Conservation (phyloP, 2,797 vertebrate genomes). For the Siniperca obscura region DNA sequence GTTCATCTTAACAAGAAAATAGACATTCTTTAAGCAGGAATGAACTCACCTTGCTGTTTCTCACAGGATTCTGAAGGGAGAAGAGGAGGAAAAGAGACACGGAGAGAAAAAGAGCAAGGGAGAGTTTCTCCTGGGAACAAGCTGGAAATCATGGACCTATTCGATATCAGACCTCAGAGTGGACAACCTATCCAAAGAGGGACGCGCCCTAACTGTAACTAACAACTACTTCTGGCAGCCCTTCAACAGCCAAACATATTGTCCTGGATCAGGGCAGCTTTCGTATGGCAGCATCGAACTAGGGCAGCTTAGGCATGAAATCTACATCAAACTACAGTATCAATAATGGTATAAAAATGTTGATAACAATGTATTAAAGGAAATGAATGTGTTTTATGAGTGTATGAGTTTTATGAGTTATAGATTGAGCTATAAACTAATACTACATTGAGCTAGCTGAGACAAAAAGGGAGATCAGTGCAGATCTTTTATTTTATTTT, state of each 20-base stretch:
- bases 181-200: conserved; percentile 74
- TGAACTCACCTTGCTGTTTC: conserved; percentile 71
- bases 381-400: neutral
- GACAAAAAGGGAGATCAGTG: neutral
- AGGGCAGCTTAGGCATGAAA: conserved; percentile 31
- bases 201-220: conserved; percentile 81
- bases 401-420: neutral
- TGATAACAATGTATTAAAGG: neutral
- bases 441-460: neutral
- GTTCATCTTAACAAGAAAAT: neutral
- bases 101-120: conserved; percentile 53
- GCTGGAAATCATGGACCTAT: conserved; percentile 76
- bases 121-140: conserved; percentile 72
- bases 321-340: conserved; percentile 7
- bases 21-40: conserved; percentile 28
- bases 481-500: neutral
- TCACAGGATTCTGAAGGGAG: conserved; percentile 49
- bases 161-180: conserved; percentile 72
- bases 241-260: conserved; percentile 77
- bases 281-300: conserved; percentile 47
- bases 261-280: conserved; percentile 60
- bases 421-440: neutral
- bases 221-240: conserved; percentile 79
- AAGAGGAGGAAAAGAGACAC: conserved; percentile 46
- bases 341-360: neutral